These are phyloP conservation scores for Agrypnia vestita DNA, from an alignment of 1,140 invertebrate species.

Conservation along the genomic window DNA sequence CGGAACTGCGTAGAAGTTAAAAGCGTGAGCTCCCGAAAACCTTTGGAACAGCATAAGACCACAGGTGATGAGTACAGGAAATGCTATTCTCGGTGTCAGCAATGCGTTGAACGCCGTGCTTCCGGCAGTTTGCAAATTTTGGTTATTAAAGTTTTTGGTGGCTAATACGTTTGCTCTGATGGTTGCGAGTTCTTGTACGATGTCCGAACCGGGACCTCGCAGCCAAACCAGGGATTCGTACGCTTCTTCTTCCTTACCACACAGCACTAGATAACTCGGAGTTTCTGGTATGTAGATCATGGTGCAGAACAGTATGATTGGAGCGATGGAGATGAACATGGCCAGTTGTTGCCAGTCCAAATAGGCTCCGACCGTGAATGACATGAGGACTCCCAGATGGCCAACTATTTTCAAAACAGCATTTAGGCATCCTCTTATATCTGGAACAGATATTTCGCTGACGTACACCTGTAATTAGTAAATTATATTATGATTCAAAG, in stretches of 20 bases:
- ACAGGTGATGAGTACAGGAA: constrained; percentile 86
- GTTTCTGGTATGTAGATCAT: constrained; percentile 80
- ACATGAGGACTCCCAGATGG: constrained; percentile 88
- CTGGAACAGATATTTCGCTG: constrained; percentile 91
- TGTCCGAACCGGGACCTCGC: constrained; percentile 82
- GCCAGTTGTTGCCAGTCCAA: constrained; percentile 90
- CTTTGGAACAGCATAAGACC: constrained; percentile 91
- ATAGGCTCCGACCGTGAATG: constrained; percentile 88
- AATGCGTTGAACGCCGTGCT: constrained; percentile 68
- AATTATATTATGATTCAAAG: constrained; percentile 15
- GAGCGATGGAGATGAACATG: constrained; percentile 83
- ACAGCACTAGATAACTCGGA: constrained; percentile 78
- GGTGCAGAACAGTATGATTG: constrained; percentile 74
- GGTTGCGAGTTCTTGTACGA: constrained; percentile 80
- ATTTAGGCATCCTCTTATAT: constrained; percentile 89
- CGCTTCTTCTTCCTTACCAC: constrained; percentile 79
- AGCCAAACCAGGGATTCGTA: constrained; percentile 85
- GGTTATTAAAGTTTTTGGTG: constrained; percentile 71
- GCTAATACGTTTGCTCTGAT: constrained; percentile 79
- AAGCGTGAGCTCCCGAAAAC: constrained; percentile 88
- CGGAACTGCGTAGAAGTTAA: constrained; percentile 88
- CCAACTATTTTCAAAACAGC: constrained; percentile 89
- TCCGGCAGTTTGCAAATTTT: constrained; percentile 67
- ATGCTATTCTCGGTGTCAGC: constrained; percentile 70
- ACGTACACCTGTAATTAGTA: constrained; percentile 84